These are phyloP conservation scores for Caerostris darwini DNA, from an alignment of 1,140 invertebrate genomes.

Conservation along the genomic window DNA sequence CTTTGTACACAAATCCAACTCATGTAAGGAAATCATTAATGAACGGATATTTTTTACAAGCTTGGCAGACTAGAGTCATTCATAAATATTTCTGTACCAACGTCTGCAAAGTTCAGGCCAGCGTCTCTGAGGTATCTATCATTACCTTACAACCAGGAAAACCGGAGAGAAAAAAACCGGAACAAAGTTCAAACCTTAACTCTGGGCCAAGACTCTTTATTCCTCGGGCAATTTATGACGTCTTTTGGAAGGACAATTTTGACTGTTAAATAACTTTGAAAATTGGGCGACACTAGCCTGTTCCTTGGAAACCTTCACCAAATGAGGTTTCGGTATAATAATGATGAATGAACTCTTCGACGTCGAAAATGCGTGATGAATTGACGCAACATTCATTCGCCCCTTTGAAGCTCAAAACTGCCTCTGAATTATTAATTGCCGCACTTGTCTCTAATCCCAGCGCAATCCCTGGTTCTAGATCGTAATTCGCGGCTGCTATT, in stretches of 20 bases:
- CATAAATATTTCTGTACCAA: neutral
- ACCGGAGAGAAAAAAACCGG: neutral
- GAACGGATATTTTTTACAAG: too few species aligned
- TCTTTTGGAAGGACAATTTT: conserved; percentile 14
- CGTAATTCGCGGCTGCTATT: neutral
- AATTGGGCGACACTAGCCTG: conserved; percentile 11
- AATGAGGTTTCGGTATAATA: conserved; percentile 49
- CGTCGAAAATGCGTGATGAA: conserved; percentile 50
- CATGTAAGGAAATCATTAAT: too few species aligned
- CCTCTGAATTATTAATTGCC: conserved; percentile 44
- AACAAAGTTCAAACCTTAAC: neutral
- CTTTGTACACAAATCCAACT: too few species aligned
- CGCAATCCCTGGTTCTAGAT: conserved; percentile 14
- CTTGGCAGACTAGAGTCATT: neutral
- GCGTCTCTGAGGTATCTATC: neutral
- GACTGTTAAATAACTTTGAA: conserved; percentile 44
- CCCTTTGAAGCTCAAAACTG: conserved; percentile 8
- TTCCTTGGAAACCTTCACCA: neutral
- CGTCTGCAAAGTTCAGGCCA: neutral
- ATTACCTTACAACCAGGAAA: too few species aligned
- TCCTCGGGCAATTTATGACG: neutral
- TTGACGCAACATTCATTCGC: conserved; percentile 28
- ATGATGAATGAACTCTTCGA: conserved; percentile 24
- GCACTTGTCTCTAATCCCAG: conserved; percentile 43
- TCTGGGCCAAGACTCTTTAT: neutral